A percentile compares a stretch with the other conserved stretches of the same genome.
These are phyloP conservation scores for Polypterus senegalus DNA, from an alignment of 2,113 vertebrate species.

Conservation along the genomic window DNA sequence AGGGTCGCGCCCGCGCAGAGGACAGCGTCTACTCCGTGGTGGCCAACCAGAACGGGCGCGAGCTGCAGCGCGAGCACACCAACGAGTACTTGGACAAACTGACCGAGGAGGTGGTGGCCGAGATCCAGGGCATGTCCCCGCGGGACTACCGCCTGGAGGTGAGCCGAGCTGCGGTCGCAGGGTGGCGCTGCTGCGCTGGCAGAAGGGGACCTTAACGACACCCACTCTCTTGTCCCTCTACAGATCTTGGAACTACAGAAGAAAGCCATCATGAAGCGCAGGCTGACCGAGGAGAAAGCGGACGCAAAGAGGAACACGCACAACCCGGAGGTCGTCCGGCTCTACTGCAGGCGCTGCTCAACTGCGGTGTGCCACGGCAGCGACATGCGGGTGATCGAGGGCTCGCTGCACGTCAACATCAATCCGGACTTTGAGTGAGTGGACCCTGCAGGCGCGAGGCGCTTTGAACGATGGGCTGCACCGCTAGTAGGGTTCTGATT, in stretches of 20 bases:
- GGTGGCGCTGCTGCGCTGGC: no score
- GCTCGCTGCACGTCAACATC: constrained; percentile 63
- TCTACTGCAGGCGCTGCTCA: constrained; percentile 64
- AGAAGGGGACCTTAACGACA: not conserved
- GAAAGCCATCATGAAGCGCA: constrained; percentile 20
- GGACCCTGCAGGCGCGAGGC: no score
- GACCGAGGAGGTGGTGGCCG: constrained; percentile 50
- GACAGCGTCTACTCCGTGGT: constrained; percentile 75
- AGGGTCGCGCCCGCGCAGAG: constrained; percentile 64
- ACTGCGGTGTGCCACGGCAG: constrained; percentile 43
- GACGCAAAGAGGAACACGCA: constrained; percentile 25
- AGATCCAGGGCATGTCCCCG: constrained; percentile 56
- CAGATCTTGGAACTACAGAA: constrained; percentile 62
- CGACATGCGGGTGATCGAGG: constrained; percentile 65
- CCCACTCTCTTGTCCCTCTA: not conserved
- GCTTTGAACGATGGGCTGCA: no score
- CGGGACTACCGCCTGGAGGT: constrained; percentile 43
- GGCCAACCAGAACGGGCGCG: constrained; percentile 50
- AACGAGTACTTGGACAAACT: constrained; percentile 66
- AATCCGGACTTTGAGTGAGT: constrained; percentile 70
- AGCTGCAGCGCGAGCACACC: constrained; percentile 51
- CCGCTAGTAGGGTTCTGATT: no score
- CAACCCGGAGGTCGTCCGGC: constrained; percentile 14
- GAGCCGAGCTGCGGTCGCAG: not conserved
- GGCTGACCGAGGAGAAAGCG: constrained; percentile 17